Percentiles rank a stretch among this genome's conserved stretches.
Conservation (phyloP, 92 coral and sea anemone genomes). For the Phymanthus crucifer region DNA sequence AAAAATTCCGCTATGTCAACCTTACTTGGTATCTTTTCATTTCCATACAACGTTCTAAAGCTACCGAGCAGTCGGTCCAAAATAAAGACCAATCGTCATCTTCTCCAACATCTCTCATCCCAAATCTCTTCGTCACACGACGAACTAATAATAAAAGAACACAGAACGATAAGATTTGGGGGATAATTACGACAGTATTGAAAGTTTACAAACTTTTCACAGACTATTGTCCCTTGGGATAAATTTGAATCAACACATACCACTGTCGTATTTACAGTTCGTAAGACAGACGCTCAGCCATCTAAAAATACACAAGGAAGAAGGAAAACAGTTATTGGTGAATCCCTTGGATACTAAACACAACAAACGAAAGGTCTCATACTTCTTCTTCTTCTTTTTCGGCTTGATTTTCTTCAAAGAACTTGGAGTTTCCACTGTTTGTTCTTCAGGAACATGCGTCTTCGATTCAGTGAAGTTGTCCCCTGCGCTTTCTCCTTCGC, state of each 20-base stretch:
- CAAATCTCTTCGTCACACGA: slow-evolving; percentile 87
- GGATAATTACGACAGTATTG: background rate
- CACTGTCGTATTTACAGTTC: slow-evolving; percentile 96
- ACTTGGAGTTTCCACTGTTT: slow-evolving; percentile 40
- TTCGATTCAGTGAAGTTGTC: slow-evolving; percentile 46
- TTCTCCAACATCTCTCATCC: slow-evolving; percentile 97
- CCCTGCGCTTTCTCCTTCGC: slow-evolving; percentile 89
- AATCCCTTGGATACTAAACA: background rate
- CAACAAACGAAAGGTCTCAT: background rate
- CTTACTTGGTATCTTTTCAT: slow-evolving; percentile 96
- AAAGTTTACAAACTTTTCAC: slow-evolving; percentile 1
- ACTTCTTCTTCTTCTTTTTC: slow-evolving; percentile 91
- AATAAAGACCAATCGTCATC: slow-evolving; percentile 98
- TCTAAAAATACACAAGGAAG: slow-evolving; percentile 40
- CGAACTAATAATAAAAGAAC: slow-evolving; percentile 61
- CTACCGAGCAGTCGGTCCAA: slow-evolving; percentile 96
- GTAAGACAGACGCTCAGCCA: slow-evolving; percentile 89
- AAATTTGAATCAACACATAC: slow-evolving; percentile 53
- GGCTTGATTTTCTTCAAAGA: slow-evolving; percentile 77
- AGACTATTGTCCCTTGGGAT: background rate
- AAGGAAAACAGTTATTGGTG: background rate
- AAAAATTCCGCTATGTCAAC: slow-evolving; percentile 6
- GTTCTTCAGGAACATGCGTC: slow-evolving; percentile 54
- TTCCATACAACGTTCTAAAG: slow-evolving; percentile 97
- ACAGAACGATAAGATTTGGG: background rate